Base-by-base conservation (phyloP, 2,113 vertebrate genomes). In the Rhabdornis inornatus region DNA sequence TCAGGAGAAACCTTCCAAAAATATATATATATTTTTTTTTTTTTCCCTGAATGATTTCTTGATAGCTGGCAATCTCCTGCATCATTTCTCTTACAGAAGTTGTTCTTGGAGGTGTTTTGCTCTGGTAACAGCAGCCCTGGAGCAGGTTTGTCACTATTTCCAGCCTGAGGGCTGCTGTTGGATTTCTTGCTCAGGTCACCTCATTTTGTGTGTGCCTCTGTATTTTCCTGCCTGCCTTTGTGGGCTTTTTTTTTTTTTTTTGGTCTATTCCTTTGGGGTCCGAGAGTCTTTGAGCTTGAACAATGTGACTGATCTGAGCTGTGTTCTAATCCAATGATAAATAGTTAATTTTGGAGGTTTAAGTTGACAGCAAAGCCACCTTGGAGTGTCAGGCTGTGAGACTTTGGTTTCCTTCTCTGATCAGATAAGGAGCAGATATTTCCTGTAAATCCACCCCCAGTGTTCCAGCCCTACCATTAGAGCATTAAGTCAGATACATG, bases 341-440 rank as follows among this genome's bases (percentile, higher is more conserved):
- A 93, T 82, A 86, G 92, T 95, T 96, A 93, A 96, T 97, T 94
- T 90, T 78, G 92, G 52, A 76, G 83, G 88, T 83, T 92, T 91
- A 76, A 42, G 79, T 53, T 84, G 90, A 72, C 80, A 84, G 76
- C 83, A 83, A 60, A 83, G 71, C 85, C 92, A 96, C 93, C 94
- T 96, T 94, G 88, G 83, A 92, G 53, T 65, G 85, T 92, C 92
- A 82, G 72, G 19, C 90, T 64, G 33, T 64, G 33, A 71, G 90
- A 95, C 83, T 96, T 90, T 39, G 57, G 82, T 96, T 96, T 95
- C 90, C 81, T 84, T 42, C 86, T 78, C 60, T 65, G 42, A 97
- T 94, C 93, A 94, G 93, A 95, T 96, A 96, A 90, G 83, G 90
- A 89, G 56, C 44, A 95, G 90, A 88, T 95, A 95, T 94, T 97